Conservation (phyloP, 1,140 invertebrate species). For the Temnothorax curvispinosus region DNA sequence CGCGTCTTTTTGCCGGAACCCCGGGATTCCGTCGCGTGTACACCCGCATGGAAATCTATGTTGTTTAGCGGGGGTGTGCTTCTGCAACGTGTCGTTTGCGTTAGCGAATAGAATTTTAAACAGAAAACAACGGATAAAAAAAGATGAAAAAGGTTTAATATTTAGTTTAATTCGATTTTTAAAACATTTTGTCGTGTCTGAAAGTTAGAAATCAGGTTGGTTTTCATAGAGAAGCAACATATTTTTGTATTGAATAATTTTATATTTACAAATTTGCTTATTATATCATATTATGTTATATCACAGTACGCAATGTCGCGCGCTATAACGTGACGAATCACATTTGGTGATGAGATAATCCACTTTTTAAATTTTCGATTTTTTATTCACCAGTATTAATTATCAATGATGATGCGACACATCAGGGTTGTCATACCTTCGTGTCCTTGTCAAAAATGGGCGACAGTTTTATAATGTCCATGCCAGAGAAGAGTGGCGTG, state of each 20-base stretch:
- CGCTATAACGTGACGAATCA: no score
- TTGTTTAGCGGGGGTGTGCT: neutral
- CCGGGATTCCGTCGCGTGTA: conserved; percentile 43
- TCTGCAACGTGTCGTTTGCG: neutral
- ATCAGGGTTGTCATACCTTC: neutral
- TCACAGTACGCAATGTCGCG: neutral
- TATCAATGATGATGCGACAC: neutral
- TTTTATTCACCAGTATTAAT: neutral
- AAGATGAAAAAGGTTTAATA: neutral
- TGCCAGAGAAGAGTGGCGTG: conserved; percentile 13
- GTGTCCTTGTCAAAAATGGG: neutral
- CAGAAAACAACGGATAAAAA: neutral
- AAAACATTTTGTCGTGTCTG: neutral
- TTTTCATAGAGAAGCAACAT: neutral
- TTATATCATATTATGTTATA: neutral
- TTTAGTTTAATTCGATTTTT: neutral
- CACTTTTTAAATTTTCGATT: neutral
- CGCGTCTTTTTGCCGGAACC: conserved; percentile 64
- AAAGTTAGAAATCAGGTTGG: neutral
- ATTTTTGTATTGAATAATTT: conserved; percentile 10
- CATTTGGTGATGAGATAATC: neutral
- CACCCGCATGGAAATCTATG: neutral
- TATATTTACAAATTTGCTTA: neutral
- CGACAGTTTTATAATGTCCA: conserved; percentile 45
- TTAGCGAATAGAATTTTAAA: neutral